A percentile compares a stretch with the other conserved stretches of the same genome.
phyloP scores from a whole-genome alignment of 1,140 invertebrate species.

The Hylaeus volcanicus region DNA sequence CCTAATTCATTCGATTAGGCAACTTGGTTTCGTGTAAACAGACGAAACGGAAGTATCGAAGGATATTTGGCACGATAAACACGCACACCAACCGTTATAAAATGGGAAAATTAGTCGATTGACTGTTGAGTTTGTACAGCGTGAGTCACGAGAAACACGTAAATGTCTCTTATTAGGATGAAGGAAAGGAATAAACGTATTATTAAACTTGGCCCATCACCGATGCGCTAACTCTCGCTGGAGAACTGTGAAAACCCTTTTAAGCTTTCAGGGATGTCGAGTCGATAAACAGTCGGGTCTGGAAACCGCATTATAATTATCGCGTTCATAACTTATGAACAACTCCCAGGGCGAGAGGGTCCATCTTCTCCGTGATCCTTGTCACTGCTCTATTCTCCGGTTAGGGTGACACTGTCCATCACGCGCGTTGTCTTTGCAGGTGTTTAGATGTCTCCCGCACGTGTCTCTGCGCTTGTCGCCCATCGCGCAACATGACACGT shows the following conservation, averaged over 20 bases:
- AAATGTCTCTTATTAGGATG: no score
- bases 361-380: constrained; percentile 19
- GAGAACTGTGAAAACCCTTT: constrained; percentile 14
- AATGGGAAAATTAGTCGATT: no score
- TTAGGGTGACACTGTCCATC: constrained; percentile 6
- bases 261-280: constrained; percentile 11
- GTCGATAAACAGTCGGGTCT: constrained; percentile 60
- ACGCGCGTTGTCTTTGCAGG: constrained; percentile 23
- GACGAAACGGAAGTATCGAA: no score
- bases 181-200: no score
- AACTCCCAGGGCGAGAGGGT: constrained; percentile 48
- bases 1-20: background rate
- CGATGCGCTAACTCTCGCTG: background rate
- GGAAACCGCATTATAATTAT: constrained; percentile 69
- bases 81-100: no score
- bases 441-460: constrained; percentile 10
- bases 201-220: no score
- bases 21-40: no score
- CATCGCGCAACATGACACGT: constrained; percentile 6
- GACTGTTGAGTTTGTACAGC: no score
- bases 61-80: no score
- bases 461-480: constrained; percentile 9
- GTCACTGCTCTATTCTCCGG: background rate
- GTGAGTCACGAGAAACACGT: no score
- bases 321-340: constrained; percentile 69